phyloP scores from a whole-genome alignment of 2,797 vertebrate genomes.

The Dipus sagitta region DNA sequence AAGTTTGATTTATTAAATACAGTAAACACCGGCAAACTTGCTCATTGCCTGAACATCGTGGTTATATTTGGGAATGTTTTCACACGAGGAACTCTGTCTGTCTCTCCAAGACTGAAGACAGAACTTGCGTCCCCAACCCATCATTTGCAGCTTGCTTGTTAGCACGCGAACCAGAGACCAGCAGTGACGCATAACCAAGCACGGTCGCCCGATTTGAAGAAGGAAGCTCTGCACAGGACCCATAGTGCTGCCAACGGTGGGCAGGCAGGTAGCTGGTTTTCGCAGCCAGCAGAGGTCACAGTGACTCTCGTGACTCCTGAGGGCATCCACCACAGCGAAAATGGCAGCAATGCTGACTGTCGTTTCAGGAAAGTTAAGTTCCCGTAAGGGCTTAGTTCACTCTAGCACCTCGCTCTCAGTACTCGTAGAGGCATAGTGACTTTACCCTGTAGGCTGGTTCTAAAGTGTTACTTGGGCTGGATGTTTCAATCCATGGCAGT shows the following conservation, averaged over 20 bases:
- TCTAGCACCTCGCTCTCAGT: neutral
- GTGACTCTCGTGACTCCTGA: neutral
- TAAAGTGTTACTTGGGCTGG: neutral
- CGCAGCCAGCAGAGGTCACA: neutral
- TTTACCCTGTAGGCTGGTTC: neutral
- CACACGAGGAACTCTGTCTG: neutral
- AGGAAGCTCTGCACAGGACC: neutral
- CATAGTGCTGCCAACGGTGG: neutral
- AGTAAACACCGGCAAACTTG: slow-evolving; percentile 12
- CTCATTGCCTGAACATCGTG: neutral
- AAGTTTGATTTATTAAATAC: slow-evolving; percentile 44
- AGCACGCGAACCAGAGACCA: neutral
- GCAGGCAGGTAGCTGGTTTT: neutral
- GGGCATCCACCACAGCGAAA: neutral
- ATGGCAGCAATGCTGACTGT: neutral
- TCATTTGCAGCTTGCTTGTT: neutral
- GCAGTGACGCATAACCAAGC: neutral
- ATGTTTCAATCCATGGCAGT: neutral
- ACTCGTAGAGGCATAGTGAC: neutral
- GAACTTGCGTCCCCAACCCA: neutral
- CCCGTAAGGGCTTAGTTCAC: neutral
- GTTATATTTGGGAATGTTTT: neutral
- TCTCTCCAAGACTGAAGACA: neutral
- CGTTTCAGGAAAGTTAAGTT: neutral
- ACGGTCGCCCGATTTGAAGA: neutral